Base-by-base conservation (phyloP, 2,888 invertebrate genomes). In the Lydus trimaculatus region DNA sequence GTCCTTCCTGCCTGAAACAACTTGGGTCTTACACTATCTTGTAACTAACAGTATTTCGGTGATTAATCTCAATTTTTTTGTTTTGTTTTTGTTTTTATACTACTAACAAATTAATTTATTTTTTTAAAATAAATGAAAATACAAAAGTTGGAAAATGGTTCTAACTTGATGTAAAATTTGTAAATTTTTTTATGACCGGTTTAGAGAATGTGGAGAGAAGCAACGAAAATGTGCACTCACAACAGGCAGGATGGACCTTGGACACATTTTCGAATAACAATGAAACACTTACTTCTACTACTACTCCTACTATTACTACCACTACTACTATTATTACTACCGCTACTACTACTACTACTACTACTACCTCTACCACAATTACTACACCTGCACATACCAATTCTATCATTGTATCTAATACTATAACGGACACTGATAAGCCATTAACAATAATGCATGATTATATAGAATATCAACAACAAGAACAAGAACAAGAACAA, bases 1-100 rank as follows among this genome's bases (percentile, higher is more conserved):
- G 84, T 85, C 85, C 85, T 85, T 85, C 85, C 85, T 85, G 85
- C 85, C 85, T 85, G 83, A 78, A 80, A 78, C 72, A 80, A 78
- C 79, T 82, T 81, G 82, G 82, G 80, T 80, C 81, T 83, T 80
- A 78, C 3, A 52, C 52, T 52, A 25, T 52, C 52, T 25, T 52
- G 52, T 52, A 52, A 52, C 52, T 52, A 52, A 52, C 52, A 52
- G 25, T 52, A 52, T 52, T 52, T 52, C 52, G 52, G 52, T 52
- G 52, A 84, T 79, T 83, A 84, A 83, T 81, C 80, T 82, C 82
- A 65, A 69, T 20, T 61, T 23, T 25, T 17, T 39, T n/a, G n/a
- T n/a, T n/a, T n/a, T 31, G 59, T 61, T 62, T 64, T 70, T 79
- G 20, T 79, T 73, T 64, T 73, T 75, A 70, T 73, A 79, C 70